A percentile compares a stretch with the other conserved stretches of the same genome.
phyloP scores from a whole-genome alignment of 2,888 invertebrate species.

The Polydesmus complanatus region DNA sequence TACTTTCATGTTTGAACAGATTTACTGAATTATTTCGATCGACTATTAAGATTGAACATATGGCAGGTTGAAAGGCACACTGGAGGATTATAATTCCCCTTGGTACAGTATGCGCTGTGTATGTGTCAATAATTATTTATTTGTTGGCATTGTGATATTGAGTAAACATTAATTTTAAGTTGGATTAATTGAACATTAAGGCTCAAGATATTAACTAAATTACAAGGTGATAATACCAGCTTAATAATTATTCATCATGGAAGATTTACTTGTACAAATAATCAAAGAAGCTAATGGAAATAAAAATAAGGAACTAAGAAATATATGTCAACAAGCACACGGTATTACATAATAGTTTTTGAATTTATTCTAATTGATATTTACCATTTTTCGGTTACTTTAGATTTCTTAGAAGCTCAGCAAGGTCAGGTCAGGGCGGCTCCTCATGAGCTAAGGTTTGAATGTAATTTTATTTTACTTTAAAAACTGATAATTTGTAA shows the following conservation, averaged over 20 bases:
- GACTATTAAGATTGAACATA: too few relatives aligned
- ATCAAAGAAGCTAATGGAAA: slow-evolving; percentile 69
- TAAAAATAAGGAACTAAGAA: slow-evolving; percentile 57
- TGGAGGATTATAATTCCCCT: too few relatives aligned
- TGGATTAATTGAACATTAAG: too few relatives aligned
- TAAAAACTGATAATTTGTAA: too few relatives aligned
- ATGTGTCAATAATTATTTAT: too few relatives aligned
- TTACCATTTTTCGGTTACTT: slow-evolving; percentile 16
- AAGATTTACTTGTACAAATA: slow-evolving; percentile 70
- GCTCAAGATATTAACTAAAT: neutral
- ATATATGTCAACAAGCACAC: slow-evolving; percentile 72
- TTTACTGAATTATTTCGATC: too few relatives aligned
- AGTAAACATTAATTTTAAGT: too few relatives aligned
- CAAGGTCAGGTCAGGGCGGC: slow-evolving; percentile 59
- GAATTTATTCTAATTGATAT: neutral
- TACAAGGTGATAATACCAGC: neutral
- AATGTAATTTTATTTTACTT: too few relatives aligned
- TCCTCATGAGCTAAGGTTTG: slow-evolving; percentile 63
- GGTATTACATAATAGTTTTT: slow-evolving; percentile 41
- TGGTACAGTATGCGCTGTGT: too few relatives aligned
- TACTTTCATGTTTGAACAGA: too few relatives aligned
- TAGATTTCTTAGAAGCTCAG: slow-evolving; percentile 68
- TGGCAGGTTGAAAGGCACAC: too few relatives aligned
- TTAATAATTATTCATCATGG: slow-evolving; percentile 43
- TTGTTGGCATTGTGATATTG: too few relatives aligned